Base-by-base conservation (phyloP, 2,888 invertebrate species). In the Branchellion lobata region DNA sequence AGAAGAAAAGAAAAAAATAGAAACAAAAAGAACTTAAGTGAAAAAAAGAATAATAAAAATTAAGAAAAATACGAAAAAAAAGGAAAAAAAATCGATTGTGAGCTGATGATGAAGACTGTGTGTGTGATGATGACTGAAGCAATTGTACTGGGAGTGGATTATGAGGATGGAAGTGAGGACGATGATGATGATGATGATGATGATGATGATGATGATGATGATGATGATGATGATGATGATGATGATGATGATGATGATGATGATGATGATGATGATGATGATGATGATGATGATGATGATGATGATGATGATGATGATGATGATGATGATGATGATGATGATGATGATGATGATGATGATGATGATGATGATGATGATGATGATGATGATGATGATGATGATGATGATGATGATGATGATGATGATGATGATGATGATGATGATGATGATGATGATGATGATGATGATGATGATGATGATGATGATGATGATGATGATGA, bases 161-260 rank as follows among this genome's bases (percentile, higher is more conserved):
- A 76, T 11, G 57, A 76, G 5, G 57, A 76, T 68, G 57, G 61
- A 8, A 27, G 61, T 68, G 57, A 76, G 65, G 57, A 76, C 61
- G 57, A 76, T 76, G 57, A 76, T 76, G 76, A 75, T 75, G 76
- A 75, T 75, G 76, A 75, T 75, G 57, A 76, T 76, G 73, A 73
- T 73, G 73, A 73, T 73, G 73, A 73, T 73, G 73, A 73, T 73
- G 73, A 73, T 73, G 73, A 73, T 73, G 73, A 68, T 68, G 69
- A 68, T 68, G 69, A 68, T 68, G 69, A 68, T 68, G 69, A 68
- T 68, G 69, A 68, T 68, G 69, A 68, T 68, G 69, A 68, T 68
- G 69, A 68, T 68, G 69, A 68, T 68, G 69, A 68, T 68, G 69
- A 68, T 68, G 69, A 68, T 68, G 69, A 68, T 68, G 69, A 68